These are phyloP conservation scores for Palythoa grandis DNA, from an alignment of 92 coral and sea anemone genomes.

Conservation along the genomic window DNA sequence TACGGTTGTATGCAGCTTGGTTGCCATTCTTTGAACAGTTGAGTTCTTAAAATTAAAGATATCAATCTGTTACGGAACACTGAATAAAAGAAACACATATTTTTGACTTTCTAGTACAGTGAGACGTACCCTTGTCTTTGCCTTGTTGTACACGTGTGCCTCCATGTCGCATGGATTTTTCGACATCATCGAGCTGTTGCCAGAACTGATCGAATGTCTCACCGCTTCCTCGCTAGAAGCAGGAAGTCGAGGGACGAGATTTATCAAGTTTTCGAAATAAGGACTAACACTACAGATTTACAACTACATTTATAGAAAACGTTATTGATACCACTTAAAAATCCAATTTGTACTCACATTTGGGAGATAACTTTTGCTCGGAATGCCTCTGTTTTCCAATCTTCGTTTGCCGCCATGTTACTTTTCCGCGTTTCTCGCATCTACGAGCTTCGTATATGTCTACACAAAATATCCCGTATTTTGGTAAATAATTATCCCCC, in stretches of 20 bases:
- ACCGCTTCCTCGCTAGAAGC: constrained; percentile 22
- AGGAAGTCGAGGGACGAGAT: background rate
- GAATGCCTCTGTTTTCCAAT: constrained; percentile 18
- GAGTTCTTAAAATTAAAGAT: too few species aligned
- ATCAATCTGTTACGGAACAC: too few species aligned
- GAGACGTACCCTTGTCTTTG: constrained; percentile 22
- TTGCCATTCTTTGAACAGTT: too few species aligned
- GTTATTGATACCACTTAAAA: background rate
- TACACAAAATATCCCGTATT: background rate
- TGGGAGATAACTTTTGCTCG: constrained; percentile 39
- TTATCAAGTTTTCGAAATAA: background rate
- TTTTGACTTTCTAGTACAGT: too few species aligned
- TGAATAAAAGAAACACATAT: too few species aligned
- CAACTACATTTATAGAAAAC: background rate
- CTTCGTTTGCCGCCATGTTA: constrained; percentile 26
- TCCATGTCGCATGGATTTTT: constrained; percentile 20
- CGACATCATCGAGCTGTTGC: constrained; percentile 22
- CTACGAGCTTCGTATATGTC: constrained; percentile 16
- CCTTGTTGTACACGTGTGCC: constrained; percentile 11
- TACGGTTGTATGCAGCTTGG: too few species aligned
- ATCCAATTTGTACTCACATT: constrained; percentile 7
- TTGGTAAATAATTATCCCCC: too few species aligned
- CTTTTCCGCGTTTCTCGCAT: background rate
- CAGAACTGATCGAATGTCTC: background rate
- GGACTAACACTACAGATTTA: background rate